These are phyloP conservation scores for Rhyacichthys aspro DNA, from an alignment of 2,797 vertebrate genomes.

Conservation along the genomic window DNA sequence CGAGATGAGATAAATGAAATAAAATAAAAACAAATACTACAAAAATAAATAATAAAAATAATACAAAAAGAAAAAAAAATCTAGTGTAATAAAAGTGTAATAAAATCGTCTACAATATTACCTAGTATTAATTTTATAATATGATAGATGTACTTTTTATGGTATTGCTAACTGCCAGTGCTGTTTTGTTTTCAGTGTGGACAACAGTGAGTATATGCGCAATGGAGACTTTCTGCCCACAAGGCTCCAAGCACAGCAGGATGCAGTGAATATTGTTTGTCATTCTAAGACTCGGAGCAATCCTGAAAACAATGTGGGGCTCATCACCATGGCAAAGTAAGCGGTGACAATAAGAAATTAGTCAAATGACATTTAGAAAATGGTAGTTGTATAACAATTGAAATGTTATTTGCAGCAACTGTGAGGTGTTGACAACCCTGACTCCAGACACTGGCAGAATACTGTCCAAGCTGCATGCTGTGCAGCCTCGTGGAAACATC, in stretches of 20 bases:
- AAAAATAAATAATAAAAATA: no score
- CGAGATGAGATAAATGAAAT: no score
- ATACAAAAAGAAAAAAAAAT: no score
- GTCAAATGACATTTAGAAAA: background rate
- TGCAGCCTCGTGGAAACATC: conserved; percentile 92
- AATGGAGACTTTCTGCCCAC: conserved; percentile 97
- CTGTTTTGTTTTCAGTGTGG: conserved; percentile 82
- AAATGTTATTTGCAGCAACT: conserved; percentile 82
- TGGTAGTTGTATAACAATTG: background rate
- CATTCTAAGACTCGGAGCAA: conserved; percentile 97
- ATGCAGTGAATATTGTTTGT: conserved; percentile 97
- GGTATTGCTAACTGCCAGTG: background rate
- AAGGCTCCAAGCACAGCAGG: conserved; percentile 94
- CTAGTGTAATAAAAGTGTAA: no score
- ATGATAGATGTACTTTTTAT: background rate
- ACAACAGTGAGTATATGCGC: conserved; percentile 98
- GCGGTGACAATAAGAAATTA: conserved; percentile 1
- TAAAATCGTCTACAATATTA: no score
- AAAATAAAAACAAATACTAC: no score
- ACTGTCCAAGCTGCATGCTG: conserved; percentile 94
- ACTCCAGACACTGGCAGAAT: conserved; percentile 94
- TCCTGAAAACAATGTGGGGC: conserved; percentile 97
- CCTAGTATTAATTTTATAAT: no score
- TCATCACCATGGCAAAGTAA: conserved; percentile 96
- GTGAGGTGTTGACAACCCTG: conserved; percentile 94